Evolutionary conservation across 2,888 invertebrate genomes (phyloP).

Genomic region (Rutpela maculata): DNA sequence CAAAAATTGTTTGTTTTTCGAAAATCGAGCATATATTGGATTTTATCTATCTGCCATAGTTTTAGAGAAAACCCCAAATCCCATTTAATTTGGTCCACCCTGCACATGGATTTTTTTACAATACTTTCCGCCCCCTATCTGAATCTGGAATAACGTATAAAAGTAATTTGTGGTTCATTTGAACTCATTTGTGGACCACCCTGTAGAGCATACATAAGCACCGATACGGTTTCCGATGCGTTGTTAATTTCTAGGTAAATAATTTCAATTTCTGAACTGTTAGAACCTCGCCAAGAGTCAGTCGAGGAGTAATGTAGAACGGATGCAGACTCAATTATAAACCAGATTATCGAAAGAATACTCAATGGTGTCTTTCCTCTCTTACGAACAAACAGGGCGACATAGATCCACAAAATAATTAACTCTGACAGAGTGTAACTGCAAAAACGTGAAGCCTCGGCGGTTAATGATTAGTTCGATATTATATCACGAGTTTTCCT

Average conservation of each 20-base stretch:
- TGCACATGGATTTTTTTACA: no score
- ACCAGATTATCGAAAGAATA: slow-evolving; percentile 2
- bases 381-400: slow-evolving; percentile 1
- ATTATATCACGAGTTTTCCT: not conserved
- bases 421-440: not conserved
- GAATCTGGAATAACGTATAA: no score
- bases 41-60: no score
- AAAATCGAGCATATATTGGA: no score
- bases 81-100: no score
- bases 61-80: no score
- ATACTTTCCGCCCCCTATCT: no score
- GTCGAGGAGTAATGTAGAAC: not conserved
- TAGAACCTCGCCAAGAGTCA: not conserved
- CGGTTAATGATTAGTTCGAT: not conserved
- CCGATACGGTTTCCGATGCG: not conserved
- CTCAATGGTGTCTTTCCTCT: not conserved
- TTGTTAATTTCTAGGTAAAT: slow-evolving; percentile 1
- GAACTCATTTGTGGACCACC: not conserved
- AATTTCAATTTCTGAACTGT: slow-evolving; percentile 7
- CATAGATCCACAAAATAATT: slow-evolving; percentile 7
- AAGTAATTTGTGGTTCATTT: not conserved
- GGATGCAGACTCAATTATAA: slow-evolving; percentile 4
- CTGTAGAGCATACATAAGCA: not conserved
- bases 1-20: no score
- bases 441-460: not conserved